A percentile compares a stretch with the other conserved stretches of the same genome.
phyloP scores from a whole-genome alignment of 2,113 vertebrate genomes.

The Axis porcinus region DNA sequence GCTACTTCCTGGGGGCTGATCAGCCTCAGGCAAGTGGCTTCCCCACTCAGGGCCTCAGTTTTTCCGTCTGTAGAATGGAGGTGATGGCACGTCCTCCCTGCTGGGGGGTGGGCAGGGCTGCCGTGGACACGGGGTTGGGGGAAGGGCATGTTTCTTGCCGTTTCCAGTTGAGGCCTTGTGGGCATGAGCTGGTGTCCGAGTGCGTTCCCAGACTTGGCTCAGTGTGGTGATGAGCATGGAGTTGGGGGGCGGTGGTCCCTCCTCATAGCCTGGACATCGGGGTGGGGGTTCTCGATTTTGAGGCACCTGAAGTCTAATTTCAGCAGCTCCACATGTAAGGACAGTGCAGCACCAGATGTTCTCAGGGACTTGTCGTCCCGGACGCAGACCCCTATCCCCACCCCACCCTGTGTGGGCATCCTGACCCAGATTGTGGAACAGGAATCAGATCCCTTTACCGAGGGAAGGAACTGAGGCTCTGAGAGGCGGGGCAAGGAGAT shows the following conservation, averaged over 20 bases:
- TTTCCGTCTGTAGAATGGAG: background rate
- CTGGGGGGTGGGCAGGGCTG: background rate
- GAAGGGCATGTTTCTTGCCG: too few relatives aligned
- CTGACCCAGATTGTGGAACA: fast-evolving
- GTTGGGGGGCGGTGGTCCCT: too few relatives aligned
- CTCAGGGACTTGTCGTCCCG: background rate
- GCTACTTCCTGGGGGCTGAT: background rate
- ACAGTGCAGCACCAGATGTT: fast-evolving
- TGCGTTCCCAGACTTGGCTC: background rate
- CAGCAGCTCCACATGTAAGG: fast-evolving
- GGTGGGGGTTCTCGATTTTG: too few relatives aligned
- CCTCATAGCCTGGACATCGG: too few relatives aligned
- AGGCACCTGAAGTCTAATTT: background rate
- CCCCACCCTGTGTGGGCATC: fast-evolving
- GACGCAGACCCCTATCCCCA: background rate
- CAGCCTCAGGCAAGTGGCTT: background rate
- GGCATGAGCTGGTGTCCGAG: background rate
- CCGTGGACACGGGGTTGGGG: too few relatives aligned
- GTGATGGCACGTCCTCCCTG: background rate
- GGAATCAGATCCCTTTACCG: background rate
- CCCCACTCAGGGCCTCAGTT: background rate
- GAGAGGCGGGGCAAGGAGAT: background rate
- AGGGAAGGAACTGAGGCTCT: background rate
- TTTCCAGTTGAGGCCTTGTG: too few relatives aligned
- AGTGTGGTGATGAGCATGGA: background rate